Evolutionary conservation across 2,113 vertebrate genomes (phyloP).

Genomic region (Lepus timidus): DNA sequence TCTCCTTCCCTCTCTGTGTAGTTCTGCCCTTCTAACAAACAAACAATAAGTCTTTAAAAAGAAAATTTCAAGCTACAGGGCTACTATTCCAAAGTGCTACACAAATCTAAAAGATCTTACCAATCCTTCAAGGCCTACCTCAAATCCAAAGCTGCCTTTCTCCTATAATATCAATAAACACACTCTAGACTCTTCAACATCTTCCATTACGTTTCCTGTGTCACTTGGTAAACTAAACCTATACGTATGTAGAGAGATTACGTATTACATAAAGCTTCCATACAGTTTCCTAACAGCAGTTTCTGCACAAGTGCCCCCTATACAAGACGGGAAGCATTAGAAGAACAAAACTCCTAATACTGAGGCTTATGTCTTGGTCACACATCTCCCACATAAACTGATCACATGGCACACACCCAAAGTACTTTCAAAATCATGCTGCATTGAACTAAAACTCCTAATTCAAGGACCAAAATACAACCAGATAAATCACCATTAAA

Average conservation of each 20-base stretch:
- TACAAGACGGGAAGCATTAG: neutral
- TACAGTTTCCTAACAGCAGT: neutral
- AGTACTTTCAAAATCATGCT: neutral
- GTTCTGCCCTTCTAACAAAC: too few species aligned
- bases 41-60: too few species aligned
- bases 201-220: neutral
- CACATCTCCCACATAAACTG: neutral
- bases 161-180: neutral
- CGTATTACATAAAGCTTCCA: neutral
- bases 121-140: neutral
- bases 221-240: slow-evolving; percentile 3
- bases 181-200: neutral
- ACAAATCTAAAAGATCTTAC: neutral
- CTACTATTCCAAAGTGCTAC: neutral
- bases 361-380: neutral
- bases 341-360: neutral
- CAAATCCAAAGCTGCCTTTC: neutral
- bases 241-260: neutral
- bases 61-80: neutral
- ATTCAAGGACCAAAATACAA: neutral
- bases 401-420: neutral
- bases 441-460: neutral
- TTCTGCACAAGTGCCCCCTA: neutral
- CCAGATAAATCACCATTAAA: neutral
- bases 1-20: too few species aligned